Evolutionary conservation across 2,797 vertebrate genomes (phyloP).

Genomic region (Spondyliosoma cantharus): DNA sequence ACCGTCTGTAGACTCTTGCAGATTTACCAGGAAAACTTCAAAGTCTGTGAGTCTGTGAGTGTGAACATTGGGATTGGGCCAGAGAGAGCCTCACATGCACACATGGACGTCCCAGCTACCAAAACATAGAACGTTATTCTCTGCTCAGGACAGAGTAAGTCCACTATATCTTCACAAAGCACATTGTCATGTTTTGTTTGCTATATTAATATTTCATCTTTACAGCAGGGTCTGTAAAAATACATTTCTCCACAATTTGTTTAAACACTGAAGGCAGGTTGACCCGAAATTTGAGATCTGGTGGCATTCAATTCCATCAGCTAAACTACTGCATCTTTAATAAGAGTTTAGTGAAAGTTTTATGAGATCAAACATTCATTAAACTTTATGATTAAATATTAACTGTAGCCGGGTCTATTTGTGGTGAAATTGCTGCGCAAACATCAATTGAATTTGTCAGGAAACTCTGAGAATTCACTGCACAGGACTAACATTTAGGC

Average conservation of each 20-base stretch:
- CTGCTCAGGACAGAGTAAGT: too few species aligned
- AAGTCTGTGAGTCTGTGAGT: too few species aligned
- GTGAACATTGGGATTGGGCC: too few species aligned
- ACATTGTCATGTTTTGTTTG: too few species aligned
- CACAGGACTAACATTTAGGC: conserved; percentile 46
- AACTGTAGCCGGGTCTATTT: conserved; percentile 36
- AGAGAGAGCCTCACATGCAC: too few species aligned
- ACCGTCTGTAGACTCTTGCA: too few species aligned
- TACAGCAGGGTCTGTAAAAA: neutral
- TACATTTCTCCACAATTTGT: conserved; percentile 14
- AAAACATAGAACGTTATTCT: too few species aligned
- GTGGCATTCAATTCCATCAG: conserved; percentile 15
- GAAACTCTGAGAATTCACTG: conserved; percentile 44
- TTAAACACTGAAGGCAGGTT: conserved; percentile 9
- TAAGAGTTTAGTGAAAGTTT: conserved; percentile 22
- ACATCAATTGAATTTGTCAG: conserved; percentile 36
- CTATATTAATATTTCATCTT: too few species aligned
- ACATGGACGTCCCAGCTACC: too few species aligned
- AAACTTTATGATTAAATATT: conserved; percentile 32
- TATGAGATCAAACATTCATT: conserved; percentile 26
- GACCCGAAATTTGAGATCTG: conserved; percentile 16
- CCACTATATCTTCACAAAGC: too few species aligned
- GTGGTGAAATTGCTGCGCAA: conserved; percentile 15
- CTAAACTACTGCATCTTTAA: conserved; percentile 19
- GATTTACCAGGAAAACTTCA: too few species aligned